These are phyloP conservation scores for Sebastes schlegelii DNA, from an alignment of 2,113 vertebrate species.

Conservation along the genomic window DNA sequence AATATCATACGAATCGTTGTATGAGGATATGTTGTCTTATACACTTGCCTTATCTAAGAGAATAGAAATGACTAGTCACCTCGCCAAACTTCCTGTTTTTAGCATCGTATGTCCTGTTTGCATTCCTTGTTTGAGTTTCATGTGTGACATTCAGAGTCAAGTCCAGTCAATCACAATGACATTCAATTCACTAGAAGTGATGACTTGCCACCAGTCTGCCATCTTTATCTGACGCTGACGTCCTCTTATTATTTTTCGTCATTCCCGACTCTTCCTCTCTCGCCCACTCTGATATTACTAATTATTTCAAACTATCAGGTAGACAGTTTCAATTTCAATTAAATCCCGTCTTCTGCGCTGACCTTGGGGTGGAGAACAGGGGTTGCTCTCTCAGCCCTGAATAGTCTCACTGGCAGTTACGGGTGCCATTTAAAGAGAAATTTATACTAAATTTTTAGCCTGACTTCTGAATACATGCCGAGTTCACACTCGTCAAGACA, in stretches of 20 bases:
- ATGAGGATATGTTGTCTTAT: neutral
- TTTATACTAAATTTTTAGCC: constrained; percentile 77
- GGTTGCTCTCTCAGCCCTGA: constrained; percentile 62
- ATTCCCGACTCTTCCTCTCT: constrained; percentile 68
- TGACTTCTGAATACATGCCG: constrained; percentile 70
- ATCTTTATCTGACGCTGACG: constrained; percentile 74
- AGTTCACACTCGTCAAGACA: constrained; percentile 65
- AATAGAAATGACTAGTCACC: neutral
- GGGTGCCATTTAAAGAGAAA: constrained; percentile 76
- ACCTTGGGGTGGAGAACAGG: constrained; percentile 76
- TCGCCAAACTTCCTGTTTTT: constrained; percentile 30
- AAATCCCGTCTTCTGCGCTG: constrained; percentile 76
- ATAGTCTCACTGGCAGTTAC: constrained; percentile 59
- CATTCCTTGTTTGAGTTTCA: constrained; percentile 57
- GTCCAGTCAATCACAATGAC: constrained; percentile 78
- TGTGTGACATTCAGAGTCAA: constrained; percentile 59
- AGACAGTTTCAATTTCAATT: constrained; percentile 86
- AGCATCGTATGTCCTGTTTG: constrained; percentile 43
- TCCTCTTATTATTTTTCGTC: constrained; percentile 75
- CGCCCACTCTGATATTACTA: constrained; percentile 79
- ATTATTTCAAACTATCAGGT: constrained; percentile 86
- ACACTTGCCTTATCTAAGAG: neutral
- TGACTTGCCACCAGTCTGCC: constrained; percentile 59
- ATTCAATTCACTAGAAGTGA: constrained; percentile 73
- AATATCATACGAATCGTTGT: too few species aligned